These are phyloP conservation scores for Enteromius trimaculatus DNA, from an alignment of 2,797 vertebrate genomes.

Conservation along the genomic window DNA sequence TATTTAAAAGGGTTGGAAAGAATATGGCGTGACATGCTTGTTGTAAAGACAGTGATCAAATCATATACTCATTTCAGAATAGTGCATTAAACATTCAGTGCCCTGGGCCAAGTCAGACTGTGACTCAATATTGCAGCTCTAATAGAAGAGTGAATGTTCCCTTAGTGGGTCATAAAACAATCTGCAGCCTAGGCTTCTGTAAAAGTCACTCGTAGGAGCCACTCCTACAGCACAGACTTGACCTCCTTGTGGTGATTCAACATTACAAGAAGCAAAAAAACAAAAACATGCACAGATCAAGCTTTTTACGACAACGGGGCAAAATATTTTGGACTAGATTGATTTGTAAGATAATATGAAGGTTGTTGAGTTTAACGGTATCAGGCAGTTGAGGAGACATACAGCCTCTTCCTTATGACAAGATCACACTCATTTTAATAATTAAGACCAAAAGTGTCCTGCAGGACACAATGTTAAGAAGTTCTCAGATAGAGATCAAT, in stretches of 20 bases:
- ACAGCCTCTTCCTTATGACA: background rate
- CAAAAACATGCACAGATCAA: background rate
- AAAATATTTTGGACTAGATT: background rate
- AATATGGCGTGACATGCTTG: slow-evolving; percentile 5
- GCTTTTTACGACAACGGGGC: background rate
- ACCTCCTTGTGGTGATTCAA: slow-evolving; percentile 24
- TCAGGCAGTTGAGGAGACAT: background rate
- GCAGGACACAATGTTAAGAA: background rate
- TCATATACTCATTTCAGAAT: slow-evolving; percentile 28
- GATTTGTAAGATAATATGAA: background rate
- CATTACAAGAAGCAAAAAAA: background rate
- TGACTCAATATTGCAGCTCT: slow-evolving; percentile 54
- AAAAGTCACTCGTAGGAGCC: background rate
- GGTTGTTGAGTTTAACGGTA: background rate
- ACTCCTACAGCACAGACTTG: background rate
- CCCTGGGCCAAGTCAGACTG: slow-evolving; percentile 37
- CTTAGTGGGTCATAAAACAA: slow-evolving; percentile 53
- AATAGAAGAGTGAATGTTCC: slow-evolving; percentile 21
- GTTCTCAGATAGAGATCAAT: background rate
- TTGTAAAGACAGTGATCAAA: slow-evolving; percentile 29
- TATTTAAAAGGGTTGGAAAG: background rate
- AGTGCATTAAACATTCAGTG: slow-evolving; percentile 42
- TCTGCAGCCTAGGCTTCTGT: slow-evolving; percentile 11
- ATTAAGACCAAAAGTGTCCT: background rate
- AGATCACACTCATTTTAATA: background rate